Percentiles rank a stretch among this genome's conserved stretches.
phyloP scores from a whole-genome alignment of 2,888 invertebrate genomes.

The Drosophila affinis region DNA sequence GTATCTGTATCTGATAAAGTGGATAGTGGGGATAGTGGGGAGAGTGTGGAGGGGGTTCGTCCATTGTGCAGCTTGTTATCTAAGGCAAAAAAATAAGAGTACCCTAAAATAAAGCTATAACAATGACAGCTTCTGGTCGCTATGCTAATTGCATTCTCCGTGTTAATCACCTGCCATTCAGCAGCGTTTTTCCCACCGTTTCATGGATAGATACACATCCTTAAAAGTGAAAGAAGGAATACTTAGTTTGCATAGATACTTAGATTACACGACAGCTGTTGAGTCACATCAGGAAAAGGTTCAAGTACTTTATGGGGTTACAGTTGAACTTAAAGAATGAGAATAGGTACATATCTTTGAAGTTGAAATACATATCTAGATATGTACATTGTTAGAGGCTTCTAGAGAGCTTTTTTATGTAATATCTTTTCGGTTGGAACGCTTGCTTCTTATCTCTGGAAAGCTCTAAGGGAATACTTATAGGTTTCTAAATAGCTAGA shows the following conservation, averaged over 20 bases:
- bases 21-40: constrained; percentile 1
- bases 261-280: not conserved
- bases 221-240: not conserved
- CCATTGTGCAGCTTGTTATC: constrained; percentile 71
- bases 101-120: constrained; percentile 34
- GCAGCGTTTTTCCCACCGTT: constrained; percentile 40
- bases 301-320: too few relatives aligned
- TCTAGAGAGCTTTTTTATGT: too few relatives aligned
- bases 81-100: constrained; percentile 23
- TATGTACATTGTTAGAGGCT: too few relatives aligned
- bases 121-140: constrained; percentile 57
- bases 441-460: too few relatives aligned
- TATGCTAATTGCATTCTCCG: constrained; percentile 77
- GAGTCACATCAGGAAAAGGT: not conserved
- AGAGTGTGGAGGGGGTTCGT: constrained; percentile 20
- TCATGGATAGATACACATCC: not conserved
- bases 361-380: too few relatives aligned
- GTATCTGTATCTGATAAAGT: constrained; percentile 10
- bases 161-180: constrained; percentile 79
- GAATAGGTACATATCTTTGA: too few relatives aligned
- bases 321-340: too few relatives aligned
- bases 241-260: not conserved
- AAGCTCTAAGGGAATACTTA: too few relatives aligned
- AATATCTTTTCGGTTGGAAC: too few relatives aligned
- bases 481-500: too few relatives aligned